phyloP scores from a whole-genome alignment of 2,113 vertebrate species.

The Prochilodus magdalenae region DNA sequence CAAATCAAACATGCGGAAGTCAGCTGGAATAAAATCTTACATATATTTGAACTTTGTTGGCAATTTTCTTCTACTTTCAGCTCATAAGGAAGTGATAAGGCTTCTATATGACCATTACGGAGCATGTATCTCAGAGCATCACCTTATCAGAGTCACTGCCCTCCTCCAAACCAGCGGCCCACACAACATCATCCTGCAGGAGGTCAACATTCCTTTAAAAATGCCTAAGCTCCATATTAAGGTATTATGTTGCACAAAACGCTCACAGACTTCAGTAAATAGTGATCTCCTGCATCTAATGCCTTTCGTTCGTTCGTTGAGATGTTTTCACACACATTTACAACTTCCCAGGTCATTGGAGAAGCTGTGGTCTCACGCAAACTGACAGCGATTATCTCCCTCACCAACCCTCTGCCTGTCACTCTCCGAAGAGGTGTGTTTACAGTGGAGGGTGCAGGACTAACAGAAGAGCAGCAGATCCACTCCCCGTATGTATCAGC shows the following conservation, averaged over 20 bases:
- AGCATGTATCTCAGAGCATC: constrained; percentile 70
- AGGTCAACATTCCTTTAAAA: constrained; percentile 72
- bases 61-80: constrained; percentile 53
- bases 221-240: constrained; percentile 70
- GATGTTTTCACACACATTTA: background rate
- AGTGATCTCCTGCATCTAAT: background rate
- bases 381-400: constrained; percentile 68
- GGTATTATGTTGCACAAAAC: constrained; percentile 56
- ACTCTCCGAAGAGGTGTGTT: constrained; percentile 73
- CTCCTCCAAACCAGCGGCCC: constrained; percentile 59
- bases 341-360: constrained; percentile 67
- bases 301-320: background rate
- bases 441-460: constrained; percentile 78
- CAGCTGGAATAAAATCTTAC: no score
- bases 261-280: background rate
- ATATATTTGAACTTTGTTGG: background rate
- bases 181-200: constrained; percentile 60
- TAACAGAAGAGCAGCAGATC: constrained; percentile 68
- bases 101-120: constrained; percentile 74
- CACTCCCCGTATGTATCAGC: constrained; percentile 69
- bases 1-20: no score
- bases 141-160: constrained; percentile 73
- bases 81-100: constrained; percentile 74
- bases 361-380: constrained; percentile 56
- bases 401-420: constrained; percentile 77